Evolutionary conservation across 2,888 invertebrate genomes (phyloP).

Genomic region (Halictus ligatus): DNA sequence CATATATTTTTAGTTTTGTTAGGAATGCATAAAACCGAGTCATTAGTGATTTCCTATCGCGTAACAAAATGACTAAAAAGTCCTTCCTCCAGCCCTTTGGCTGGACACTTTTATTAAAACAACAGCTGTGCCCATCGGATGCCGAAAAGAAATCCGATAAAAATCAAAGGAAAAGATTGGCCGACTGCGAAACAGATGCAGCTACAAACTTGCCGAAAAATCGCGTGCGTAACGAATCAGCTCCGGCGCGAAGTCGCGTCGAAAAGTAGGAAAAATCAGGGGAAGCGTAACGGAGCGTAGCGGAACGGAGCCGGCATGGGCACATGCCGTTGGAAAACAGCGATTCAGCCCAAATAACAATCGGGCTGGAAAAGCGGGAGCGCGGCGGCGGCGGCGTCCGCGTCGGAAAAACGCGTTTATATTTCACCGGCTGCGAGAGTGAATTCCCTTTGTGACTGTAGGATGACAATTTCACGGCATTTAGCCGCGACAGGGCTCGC

Average conservation of each 20-base stretch:
- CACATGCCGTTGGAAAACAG: constrained; percentile 57
- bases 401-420: constrained; percentile 79
- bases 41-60: too few species aligned
- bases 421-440: constrained; percentile 79
- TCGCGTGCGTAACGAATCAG: not conserved
- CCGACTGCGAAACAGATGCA: accelerated
- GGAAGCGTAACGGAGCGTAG: constrained; percentile 25
- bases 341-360: constrained; percentile 78
- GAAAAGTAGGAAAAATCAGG: constrained; percentile 41
- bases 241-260: not conserved
- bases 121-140: too few species aligned
- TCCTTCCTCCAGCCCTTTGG: too few species aligned
- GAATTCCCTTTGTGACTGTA: constrained; percentile 82
- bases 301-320: constrained; percentile 17
- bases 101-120: too few species aligned
- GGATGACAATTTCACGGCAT: constrained; percentile 83
- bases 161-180: too few species aligned
- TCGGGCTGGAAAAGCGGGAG: constrained; percentile 75
- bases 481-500: constrained; percentile 79
- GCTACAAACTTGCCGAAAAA: not conserved
- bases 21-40: too few species aligned
- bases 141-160: too few species aligned
- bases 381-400: constrained; percentile 3
- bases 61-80: too few species aligned
- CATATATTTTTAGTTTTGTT: not conserved